These are phyloP conservation scores for Drosophila trapezifrons DNA, from an alignment of 1,140 invertebrate species.

Conservation along the genomic window DNA sequence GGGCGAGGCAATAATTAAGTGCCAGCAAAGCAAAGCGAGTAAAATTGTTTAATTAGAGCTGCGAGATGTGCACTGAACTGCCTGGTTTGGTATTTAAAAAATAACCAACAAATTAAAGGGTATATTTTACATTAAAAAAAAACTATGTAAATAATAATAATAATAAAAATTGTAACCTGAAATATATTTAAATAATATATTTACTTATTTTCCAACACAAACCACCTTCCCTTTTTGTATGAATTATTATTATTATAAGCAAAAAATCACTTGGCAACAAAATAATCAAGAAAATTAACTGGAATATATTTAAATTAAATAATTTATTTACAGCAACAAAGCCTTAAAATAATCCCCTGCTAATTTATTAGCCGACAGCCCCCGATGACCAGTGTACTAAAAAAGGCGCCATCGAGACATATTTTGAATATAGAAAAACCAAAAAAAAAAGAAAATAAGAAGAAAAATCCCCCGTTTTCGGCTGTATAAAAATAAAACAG, in stretches of 20 bases:
- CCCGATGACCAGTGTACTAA: slow-evolving; percentile 13
- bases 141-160: too few relatives aligned
- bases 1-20: slow-evolving; percentile 34
- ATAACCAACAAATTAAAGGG: too few relatives aligned
- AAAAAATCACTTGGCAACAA: not conserved
- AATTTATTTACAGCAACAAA: not conserved
- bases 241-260: not conserved
- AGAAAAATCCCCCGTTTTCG: too few relatives aligned
- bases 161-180: too few relatives aligned
- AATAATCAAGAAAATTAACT: not conserved
- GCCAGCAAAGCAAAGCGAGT: slow-evolving; percentile 9
- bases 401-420: slow-evolving; percentile 29
- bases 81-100: not conserved
- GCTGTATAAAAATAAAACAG: slow-evolving; percentile 78
- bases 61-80: not conserved
- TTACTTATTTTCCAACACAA: too few relatives aligned
- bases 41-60: not conserved
- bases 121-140: too few relatives aligned
- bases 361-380: not conserved
- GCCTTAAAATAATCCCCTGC: not conserved
- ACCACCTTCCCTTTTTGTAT: too few relatives aligned
- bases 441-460: slow-evolving; percentile 42
- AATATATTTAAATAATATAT: too few relatives aligned
- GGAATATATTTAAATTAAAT: not conserved
- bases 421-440: slow-evolving; percentile 8